Evolutionary conservation across 2,113 vertebrate genomes (phyloP).

Genomic region (Murina feae): DNA sequence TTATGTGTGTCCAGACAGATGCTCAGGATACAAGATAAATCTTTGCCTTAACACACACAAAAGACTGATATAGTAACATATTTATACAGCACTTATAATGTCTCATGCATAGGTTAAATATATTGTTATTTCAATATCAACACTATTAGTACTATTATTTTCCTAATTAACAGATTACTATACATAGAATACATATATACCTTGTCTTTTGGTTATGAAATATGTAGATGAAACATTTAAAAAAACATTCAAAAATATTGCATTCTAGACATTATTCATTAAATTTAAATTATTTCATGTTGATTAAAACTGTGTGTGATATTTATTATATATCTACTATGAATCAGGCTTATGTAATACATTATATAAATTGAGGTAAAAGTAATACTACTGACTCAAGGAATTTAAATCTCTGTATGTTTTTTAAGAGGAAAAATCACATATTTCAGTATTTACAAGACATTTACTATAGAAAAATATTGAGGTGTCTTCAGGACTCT

Average conservation of each 20-base stretch:
- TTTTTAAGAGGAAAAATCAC: background rate
- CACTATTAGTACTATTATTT: background rate
- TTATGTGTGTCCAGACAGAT: background rate
- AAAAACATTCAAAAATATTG: background rate
- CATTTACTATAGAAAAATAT: background rate
- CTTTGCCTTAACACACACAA: background rate
- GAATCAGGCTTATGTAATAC: background rate
- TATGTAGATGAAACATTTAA: background rate
- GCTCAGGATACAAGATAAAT: background rate
- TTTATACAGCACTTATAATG: background rate
- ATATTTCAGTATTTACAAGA: background rate
- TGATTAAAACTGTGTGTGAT: background rate
- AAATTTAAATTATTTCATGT: background rate
- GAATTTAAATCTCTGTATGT: background rate
- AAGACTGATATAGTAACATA: background rate
- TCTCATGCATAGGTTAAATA: background rate
- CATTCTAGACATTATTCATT: background rate
- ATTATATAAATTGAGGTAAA: background rate
- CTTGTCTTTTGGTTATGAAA: background rate
- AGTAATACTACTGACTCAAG: background rate
- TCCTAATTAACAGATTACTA: background rate
- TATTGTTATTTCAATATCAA: background rate
- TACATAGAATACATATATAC: background rate
- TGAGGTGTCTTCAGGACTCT: background rate
- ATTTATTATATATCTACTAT: background rate